Evolutionary conservation across 2,797 vertebrate genomes (phyloP).

Genomic region (Rhinogobio ventralis): DNA sequence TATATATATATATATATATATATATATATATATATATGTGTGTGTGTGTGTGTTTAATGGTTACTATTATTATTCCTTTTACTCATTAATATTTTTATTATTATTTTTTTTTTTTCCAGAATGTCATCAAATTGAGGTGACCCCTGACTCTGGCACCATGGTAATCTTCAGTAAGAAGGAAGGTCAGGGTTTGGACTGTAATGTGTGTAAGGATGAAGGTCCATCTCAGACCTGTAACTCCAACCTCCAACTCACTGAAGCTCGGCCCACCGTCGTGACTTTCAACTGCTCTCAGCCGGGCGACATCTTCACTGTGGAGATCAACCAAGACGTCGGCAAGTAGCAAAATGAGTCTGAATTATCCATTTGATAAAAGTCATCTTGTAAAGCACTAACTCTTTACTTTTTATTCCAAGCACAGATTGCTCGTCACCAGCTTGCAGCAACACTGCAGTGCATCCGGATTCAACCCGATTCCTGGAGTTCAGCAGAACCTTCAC

Average conservation of each 20-base stretch:
- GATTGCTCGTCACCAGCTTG: slow-evolving; percentile 74
- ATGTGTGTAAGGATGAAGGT: slow-evolving; percentile 62
- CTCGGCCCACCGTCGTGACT: slow-evolving; percentile 58
- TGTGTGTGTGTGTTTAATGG: no score
- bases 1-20: no score
- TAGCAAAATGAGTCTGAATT: background rate
- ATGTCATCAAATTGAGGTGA: slow-evolving; percentile 63
- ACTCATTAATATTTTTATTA: background rate
- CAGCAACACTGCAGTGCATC: slow-evolving; percentile 72
- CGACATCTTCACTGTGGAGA: slow-evolving; percentile 71
- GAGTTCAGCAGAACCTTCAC: slow-evolving; percentile 84
- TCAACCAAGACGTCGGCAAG: slow-evolving; percentile 75
- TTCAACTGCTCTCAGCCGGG: slow-evolving; percentile 76
- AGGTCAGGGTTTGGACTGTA: slow-evolving; percentile 63
- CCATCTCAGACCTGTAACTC: slow-evolving; percentile 55
- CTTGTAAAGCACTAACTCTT: background rate
- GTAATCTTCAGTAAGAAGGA: slow-evolving; percentile 58
- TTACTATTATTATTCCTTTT: no score
- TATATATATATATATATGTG: no score
- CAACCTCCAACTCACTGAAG: background rate
- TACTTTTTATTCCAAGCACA: slow-evolving; percentile 47
- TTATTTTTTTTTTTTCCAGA: slow-evolving; percentile 44
- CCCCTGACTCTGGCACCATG: slow-evolving; percentile 64
- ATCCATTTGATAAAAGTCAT: background rate
- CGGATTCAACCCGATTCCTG: slow-evolving; percentile 74